Conservation (phyloP, 2,888 invertebrate genomes). For the Dasysyrphus tricinctus region DNA sequence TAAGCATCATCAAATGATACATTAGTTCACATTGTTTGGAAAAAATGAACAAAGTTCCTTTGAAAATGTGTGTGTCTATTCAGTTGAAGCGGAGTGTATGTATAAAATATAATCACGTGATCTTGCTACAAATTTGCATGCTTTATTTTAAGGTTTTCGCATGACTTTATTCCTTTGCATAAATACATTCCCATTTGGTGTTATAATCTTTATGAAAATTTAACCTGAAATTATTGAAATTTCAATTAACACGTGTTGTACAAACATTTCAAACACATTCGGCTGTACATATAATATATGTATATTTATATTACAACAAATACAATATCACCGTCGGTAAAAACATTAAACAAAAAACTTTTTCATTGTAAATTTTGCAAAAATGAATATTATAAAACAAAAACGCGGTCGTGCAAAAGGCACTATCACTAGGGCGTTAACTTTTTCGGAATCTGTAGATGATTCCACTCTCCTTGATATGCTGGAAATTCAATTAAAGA, state of each 20-base stretch:
- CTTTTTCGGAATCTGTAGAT: constrained; percentile 28
- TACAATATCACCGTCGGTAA: not conserved
- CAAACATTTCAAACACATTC: not conserved
- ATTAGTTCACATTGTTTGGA: too few species aligned
- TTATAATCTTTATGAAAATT: not conserved
- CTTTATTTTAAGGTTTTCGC: not conserved
- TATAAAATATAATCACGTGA: not conserved
- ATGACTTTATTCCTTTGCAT: not conserved
- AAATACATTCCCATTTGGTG: not conserved
- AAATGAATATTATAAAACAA: too few species aligned
- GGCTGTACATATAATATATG: not conserved
- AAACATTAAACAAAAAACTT: not conserved
- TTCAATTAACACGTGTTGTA: not conserved
- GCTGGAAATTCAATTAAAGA: constrained; percentile 21
- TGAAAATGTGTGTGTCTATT: too few species aligned
- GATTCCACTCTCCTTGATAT: not conserved
- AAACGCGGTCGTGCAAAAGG: not conserved
- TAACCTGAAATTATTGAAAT: not conserved
- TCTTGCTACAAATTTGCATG: not conserved
- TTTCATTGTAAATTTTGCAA: not conserved
- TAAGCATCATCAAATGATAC: too few species aligned
- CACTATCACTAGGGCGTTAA: not conserved
- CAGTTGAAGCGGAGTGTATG: too few species aligned
- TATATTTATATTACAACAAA: not conserved
- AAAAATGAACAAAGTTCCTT: too few species aligned